A percentile compares a stretch with the other conserved stretches of the same genome.
Conservation (phyloP, 2,113 vertebrate genomes). For the Gorsachius goisagi region DNA sequence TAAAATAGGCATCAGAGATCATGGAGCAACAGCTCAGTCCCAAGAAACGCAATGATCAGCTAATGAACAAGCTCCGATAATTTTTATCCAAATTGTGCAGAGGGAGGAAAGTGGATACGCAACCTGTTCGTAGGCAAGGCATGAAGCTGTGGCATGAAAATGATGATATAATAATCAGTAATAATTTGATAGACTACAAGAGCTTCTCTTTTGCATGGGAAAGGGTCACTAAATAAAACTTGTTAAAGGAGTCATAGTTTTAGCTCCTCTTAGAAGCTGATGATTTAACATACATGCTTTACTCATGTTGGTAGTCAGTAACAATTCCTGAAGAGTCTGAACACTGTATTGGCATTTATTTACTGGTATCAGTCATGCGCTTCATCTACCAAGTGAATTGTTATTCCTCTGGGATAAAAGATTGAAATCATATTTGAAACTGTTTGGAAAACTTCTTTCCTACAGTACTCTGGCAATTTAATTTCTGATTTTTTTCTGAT, state of each 20-base stretch:
- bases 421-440: background rate
- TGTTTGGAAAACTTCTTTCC: background rate
- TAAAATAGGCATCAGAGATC: background rate
- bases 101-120: background rate
- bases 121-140: background rate
- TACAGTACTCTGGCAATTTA: background rate
- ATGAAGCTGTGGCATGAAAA: background rate
- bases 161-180: background rate
- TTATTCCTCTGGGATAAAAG: background rate
- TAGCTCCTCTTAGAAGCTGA: background rate
- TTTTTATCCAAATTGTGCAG: background rate
- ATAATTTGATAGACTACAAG: background rate
- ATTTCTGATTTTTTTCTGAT: background rate
- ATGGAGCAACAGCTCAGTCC: background rate
- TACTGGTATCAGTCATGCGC: background rate
- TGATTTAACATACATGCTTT: background rate
- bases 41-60: background rate
- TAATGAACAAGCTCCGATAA: background rate
- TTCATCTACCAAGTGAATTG: background rate
- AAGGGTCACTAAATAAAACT: background rate
- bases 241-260: background rate
- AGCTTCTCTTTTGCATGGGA: background rate
- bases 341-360: background rate
- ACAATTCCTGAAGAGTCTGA: background rate
- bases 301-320: background rate